Evolutionary conservation across 2,797 vertebrate genomes (phyloP).

Genomic region (Melanogrammus aeglefinus): DNA sequence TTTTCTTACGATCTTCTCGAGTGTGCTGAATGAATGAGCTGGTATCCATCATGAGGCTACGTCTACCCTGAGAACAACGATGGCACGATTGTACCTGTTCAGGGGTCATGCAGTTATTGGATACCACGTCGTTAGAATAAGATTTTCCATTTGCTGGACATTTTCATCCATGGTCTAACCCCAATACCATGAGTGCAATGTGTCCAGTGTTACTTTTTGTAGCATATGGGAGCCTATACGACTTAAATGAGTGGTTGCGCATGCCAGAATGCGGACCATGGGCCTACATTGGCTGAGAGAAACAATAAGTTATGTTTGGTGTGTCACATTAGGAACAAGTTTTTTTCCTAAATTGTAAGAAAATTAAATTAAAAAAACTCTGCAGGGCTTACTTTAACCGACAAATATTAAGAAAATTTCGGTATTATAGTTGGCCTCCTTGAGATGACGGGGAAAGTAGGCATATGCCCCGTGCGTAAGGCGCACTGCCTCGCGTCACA

Average conservation of each 20-base stretch:
- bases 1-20: background rate
- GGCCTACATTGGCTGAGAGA: background rate
- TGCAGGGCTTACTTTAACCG: background rate
- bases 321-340: background rate
- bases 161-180: background rate
- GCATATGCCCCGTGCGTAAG: background rate
- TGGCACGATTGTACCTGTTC: background rate
- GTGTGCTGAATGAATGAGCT: background rate
- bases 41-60: background rate
- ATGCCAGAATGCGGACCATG: background rate
- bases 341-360: background rate
- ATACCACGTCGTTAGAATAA: background rate
- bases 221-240: background rate
- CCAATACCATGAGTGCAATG: background rate
- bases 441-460: background rate
- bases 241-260: background rate
- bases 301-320: background rate
- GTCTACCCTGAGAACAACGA: background rate
- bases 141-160: background rate
- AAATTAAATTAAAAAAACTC: background rate
- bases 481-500: conserved; percentile 33
- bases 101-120: background rate
- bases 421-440: background rate
- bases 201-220: background rate
- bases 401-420: background rate